Evolutionary conservation across 1,140 invertebrate genomes (phyloP).

Genomic region (Hyposmocoma kahamanoa): DNA sequence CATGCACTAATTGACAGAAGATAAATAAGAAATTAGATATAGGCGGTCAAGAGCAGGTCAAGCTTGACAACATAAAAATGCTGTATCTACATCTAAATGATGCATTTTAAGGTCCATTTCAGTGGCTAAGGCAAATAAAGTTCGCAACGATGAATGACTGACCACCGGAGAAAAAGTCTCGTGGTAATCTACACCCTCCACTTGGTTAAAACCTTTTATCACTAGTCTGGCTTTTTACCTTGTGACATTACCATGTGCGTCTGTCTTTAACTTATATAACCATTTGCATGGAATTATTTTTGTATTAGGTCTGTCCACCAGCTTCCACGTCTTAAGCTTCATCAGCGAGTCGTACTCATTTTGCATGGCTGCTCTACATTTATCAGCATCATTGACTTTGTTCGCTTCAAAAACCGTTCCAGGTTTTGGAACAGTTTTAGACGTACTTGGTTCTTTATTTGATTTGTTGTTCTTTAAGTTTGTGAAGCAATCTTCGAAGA

Average conservation of each 20-base stretch:
- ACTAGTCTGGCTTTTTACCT: background rate
- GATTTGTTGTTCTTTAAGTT: background rate
- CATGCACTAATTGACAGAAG: no score
- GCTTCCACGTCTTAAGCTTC: conserved; percentile 33
- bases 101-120: no score
- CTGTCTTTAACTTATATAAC: background rate
- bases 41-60: no score
- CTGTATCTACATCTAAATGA: no score
- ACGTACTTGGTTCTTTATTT: background rate
- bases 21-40: no score
- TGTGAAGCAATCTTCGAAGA: background rate
- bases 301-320: conserved; percentile 28
- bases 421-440: background rate
- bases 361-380: conserved; percentile 32
- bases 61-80: no score
- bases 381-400: background rate
- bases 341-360: conserved; percentile 33
- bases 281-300: background rate
- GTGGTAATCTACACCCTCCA: background rate
- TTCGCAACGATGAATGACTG: background rate
- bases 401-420: background rate
- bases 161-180: background rate
- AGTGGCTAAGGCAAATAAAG: background rate
- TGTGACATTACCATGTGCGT: background rate
- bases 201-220: background rate